Conservation (phyloP, 2,797 vertebrate genomes). For the Botia kubotai region DNA sequence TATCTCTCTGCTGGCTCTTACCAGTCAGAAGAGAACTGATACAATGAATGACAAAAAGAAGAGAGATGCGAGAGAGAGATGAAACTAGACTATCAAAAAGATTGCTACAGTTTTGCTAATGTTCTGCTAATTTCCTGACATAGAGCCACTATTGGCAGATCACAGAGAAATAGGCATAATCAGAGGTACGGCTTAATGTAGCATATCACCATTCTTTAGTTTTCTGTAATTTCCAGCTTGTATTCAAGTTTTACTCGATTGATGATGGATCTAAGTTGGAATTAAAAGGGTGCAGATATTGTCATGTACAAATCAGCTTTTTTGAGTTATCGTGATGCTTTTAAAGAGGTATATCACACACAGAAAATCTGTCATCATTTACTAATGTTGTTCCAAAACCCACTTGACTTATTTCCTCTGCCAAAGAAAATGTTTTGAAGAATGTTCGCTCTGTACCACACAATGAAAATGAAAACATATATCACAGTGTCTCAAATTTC, state of each 20-base stretch:
- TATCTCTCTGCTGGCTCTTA: constrained; percentile 47
- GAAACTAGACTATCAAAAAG: constrained; percentile 33
- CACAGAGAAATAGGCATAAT: constrained; percentile 53
- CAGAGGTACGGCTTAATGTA: constrained; percentile 27
- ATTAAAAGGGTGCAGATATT: background rate
- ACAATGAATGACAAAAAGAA: constrained; percentile 37
- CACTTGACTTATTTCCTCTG: background rate
- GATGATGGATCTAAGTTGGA: constrained; percentile 59
- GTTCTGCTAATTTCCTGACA: constrained; percentile 32
- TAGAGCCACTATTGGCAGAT: constrained; percentile 45
- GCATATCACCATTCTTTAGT: constrained; percentile 12
- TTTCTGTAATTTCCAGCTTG: constrained; percentile 35
- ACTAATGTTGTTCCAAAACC: background rate
- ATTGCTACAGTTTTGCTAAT: constrained; percentile 37
- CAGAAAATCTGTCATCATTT: background rate
- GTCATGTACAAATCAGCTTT: background rate
- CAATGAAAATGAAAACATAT: no score
- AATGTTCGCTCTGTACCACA: no score
- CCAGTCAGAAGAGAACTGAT: constrained; percentile 41
- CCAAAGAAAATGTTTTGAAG: background rate
- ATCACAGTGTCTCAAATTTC: no score
- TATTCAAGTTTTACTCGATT: constrained; percentile 55
- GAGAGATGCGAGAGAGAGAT: background rate
- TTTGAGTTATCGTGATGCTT: background rate
- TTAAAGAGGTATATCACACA: background rate